Base-by-base conservation (phyloP, 2,888 invertebrate genomes). In the Dryobotodes eremita region DNA sequence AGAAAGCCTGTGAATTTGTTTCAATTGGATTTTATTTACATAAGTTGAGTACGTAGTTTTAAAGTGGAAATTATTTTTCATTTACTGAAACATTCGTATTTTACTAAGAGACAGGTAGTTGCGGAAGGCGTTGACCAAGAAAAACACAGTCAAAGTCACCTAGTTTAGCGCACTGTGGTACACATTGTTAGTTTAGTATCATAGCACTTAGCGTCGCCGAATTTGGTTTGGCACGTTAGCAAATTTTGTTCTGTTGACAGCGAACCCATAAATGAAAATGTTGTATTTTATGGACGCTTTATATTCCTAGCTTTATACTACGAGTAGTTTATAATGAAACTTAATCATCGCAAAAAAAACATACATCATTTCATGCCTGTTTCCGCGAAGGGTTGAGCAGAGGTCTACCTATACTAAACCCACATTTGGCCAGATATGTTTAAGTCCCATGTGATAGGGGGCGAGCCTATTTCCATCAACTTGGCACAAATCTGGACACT, bases 161-260 rank as follows among this genome's bases (percentile, higher is more conserved):
- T 57, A 55, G 48, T 53, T 79, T 59, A 70, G 20, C 31, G 20
- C 26, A 26, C 23, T 69, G 11, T 36, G 6, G 17, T n/a, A 65
- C 3, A 75, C 23, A 50, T 69, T 77, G 31, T 65, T 77, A 83
- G 59, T 79, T 71, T 36, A 6, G 57, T 65, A 57, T 66, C 61
- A 66, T n/a, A 62, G 59, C 64, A 77, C 72, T 77, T 72, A 62
- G 31, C 48, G 42, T 70, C 78, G 46, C 55, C 31, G 70, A 55
- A 72, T 73, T 75, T 71, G 70, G 85, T 77, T 83, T 85, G 85
- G 82, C 82, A 82, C 50, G 62, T 46, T 82, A 36, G 23, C 82
- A 77, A 82, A 62, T 69, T 84, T 76, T 62, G 69, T 81, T 17
- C 68, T 31, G 48, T 68, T 64, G 79, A 84, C 80, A 53, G 66